Base-by-base conservation (phyloP, 2,113 vertebrate species). In the Platysternon megacephalum region DNA sequence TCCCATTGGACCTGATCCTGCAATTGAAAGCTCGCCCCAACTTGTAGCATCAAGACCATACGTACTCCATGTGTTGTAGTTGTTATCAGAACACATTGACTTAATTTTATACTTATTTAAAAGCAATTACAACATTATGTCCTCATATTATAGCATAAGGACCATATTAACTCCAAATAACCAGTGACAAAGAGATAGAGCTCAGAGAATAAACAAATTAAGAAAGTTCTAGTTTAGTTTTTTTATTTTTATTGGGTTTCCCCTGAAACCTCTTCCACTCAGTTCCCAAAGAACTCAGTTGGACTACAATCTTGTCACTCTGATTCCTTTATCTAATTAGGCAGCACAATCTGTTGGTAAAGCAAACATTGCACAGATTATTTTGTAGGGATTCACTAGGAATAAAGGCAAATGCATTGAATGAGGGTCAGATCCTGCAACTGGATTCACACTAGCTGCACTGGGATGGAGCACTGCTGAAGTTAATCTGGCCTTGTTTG, bases 141-240 rank as follows among this genome's bases (percentile, higher is more conserved):
- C 35, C 17, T 35, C 35, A n/a, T 35, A 6, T 68, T 4, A 17
- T 68, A 68, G 8, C 17, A 68, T 68, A 35, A 68, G 35, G 17
- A 21, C 35, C 17, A 82, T 51, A 74, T 91, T 87, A 91, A 90
- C 56, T 91, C 58, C 56, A 72, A 91, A 90, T 74, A 88, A 91
- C 46, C 82, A 91, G 3, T 65, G n/a, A 46, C 84, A 94, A 85
- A 91, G 85, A 53, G 22, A 90, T 46, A 79, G 94, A 80, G 82
- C 61, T 48, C 55, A 93, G 81, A 92, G 89, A 93, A 86, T 93
- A 95, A 85, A 55, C n/a, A 86, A 94, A 84, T 53, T 74, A 91
- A 93, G 65, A n/a, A 92, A 92, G 84, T 87, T n/a, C 79, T 95
- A 90, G 68, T 9, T 61, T 93, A 91, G 65, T 42, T 96, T 53